Percentiles rank a stretch among this genome's conserved stretches.
phyloP scores from a whole-genome alignment of 2,113 vertebrate genomes.

The Mastomys natalensis region DNA sequence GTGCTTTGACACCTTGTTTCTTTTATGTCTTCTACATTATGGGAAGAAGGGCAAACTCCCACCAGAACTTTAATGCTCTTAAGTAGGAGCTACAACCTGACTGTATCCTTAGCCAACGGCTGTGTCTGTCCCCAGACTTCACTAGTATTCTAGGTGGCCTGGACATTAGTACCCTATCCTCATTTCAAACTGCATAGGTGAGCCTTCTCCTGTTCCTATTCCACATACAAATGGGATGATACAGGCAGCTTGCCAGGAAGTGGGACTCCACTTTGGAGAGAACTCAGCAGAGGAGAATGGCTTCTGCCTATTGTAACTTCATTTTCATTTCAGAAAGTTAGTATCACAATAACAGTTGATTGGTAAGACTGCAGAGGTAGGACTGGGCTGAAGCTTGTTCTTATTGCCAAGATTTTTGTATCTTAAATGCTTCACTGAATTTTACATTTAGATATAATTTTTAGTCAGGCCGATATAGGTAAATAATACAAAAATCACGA shows the following conservation, averaged over 20 bases:
- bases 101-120: too few species aligned
- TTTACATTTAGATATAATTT: constrained; percentile 56
- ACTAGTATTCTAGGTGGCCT: background rate
- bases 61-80: background rate
- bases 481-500: constrained; percentile 45
- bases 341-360: background rate
- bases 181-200: background rate
- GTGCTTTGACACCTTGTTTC: background rate
- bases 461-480: constrained; percentile 25
- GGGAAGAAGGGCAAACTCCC: background rate
- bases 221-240: background rate
- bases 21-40: background rate
- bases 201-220: background rate
- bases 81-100: background rate
- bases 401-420: constrained; percentile 58
- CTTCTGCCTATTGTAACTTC: background rate
- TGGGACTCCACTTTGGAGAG: background rate
- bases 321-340: constrained; percentile 38
- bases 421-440: constrained; percentile 43
- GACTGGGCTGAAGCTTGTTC: constrained; percentile 11
- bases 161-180: background rate
- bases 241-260: background rate
- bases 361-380: constrained; percentile 34
- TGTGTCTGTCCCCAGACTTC: background rate
- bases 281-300: background rate